These are phyloP conservation scores for Chydorus sphaericus DNA, from an alignment of 2,888 invertebrate species.

Conservation along the genomic window DNA sequence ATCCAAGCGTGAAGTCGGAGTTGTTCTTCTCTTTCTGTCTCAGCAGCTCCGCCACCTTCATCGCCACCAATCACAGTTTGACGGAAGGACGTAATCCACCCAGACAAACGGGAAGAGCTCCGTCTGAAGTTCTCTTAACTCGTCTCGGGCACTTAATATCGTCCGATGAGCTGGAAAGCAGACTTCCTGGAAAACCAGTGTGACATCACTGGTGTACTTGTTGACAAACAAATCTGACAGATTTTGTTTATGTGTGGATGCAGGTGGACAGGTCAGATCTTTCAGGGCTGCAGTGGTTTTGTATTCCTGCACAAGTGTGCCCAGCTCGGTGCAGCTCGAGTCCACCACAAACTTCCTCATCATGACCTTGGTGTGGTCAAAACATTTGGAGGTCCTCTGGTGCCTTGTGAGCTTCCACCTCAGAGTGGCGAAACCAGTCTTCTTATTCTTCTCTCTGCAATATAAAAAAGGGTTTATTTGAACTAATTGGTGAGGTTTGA, in stretches of 20 bases:
- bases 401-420: constrained; percentile 63
- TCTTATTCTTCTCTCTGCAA: constrained; percentile 45
- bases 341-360: constrained; percentile 59
- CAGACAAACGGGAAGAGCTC: constrained; percentile 70
- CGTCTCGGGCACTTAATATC: constrained; percentile 62
- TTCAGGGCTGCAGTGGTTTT: constrained; percentile 77
- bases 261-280: constrained; percentile 77
- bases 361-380: constrained; percentile 51
- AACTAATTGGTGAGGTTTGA: too few relatives aligned
- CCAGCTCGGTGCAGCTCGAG: constrained; percentile 70
- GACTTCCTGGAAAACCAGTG: constrained; percentile 74
- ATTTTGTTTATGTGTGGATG: constrained; percentile 70
- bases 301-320: constrained; percentile 78
- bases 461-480: too few relatives aligned
- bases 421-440: constrained; percentile 63
- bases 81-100: constrained; percentile 77
- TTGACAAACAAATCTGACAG: constrained; percentile 66
- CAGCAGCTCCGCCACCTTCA: constrained; percentile 27
- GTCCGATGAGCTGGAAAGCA: constrained; percentile 80
- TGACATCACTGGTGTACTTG: constrained; percentile 80
- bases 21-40: constrained; percentile 59
- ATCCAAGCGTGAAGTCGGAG: too few relatives aligned
- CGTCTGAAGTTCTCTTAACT: too few relatives aligned
- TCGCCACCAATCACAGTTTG: constrained; percentile 67
- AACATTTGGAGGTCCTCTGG: constrained; percentile 58